Conservation (phyloP, 2,888 invertebrate genomes). For the Flabesymbios commensalis region DNA sequence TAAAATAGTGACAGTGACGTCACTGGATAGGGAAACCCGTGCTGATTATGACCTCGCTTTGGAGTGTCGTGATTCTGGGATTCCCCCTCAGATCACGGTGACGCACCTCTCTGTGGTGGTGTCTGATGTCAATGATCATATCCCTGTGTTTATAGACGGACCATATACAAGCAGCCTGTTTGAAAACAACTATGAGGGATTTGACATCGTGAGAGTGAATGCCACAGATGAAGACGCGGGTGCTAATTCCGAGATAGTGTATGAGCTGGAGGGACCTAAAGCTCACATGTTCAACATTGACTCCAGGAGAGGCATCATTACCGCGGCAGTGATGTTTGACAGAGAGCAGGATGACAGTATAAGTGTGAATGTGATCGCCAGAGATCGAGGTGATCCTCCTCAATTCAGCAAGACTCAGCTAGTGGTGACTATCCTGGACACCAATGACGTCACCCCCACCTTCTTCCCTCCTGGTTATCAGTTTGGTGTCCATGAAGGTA, state of each 20-base stretch:
- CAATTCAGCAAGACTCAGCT: constrained; percentile 84
- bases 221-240: constrained; percentile 28
- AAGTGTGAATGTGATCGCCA: constrained; percentile 73
- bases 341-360: constrained; percentile 61
- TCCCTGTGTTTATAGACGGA: constrained; percentile 22
- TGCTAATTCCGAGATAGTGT: neutral
- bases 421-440: constrained; percentile 24
- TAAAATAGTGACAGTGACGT: constrained; percentile 21
- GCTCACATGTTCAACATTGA: constrained; percentile 13
- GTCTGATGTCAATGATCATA: constrained; percentile 27
- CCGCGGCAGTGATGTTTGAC: constrained; percentile 29
- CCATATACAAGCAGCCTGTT: constrained; percentile 19
- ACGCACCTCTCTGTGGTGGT: constrained; percentile 20
- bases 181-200: constrained; percentile 33
- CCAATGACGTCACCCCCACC: constrained; percentile 31
- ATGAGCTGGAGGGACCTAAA: constrained; percentile 65
- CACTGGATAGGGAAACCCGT: constrained; percentile 27
- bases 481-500: constrained; percentile 32
- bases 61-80: constrained; percentile 27
- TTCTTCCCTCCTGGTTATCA: constrained; percentile 26
- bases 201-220: constrained; percentile 21
- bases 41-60: constrained; percentile 22
- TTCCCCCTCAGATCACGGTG: constrained; percentile 1
- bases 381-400: constrained; percentile 81
- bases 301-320: constrained; percentile 63